Conservation (phyloP, 2,888 invertebrate genomes). For the Eristalis pertinax region DNA sequence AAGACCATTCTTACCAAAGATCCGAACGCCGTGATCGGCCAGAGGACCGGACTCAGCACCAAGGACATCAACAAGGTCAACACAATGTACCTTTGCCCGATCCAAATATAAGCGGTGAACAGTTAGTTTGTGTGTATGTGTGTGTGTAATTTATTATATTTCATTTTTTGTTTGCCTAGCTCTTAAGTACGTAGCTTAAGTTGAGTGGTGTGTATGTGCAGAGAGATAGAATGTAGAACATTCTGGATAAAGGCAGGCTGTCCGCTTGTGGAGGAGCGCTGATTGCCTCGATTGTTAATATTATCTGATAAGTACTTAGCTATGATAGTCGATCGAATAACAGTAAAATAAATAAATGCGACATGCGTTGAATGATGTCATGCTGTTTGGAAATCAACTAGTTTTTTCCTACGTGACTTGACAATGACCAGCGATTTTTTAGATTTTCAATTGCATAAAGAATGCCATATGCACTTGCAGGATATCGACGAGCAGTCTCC, state of each 20-base stretch:
- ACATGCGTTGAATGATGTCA: background rate
- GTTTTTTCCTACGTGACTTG: background rate
- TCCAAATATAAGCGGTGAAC: conserved; percentile 71
- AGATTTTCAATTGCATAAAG: too few relatives aligned
- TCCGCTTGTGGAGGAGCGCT: background rate
- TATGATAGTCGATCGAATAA: background rate
- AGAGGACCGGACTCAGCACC: conserved; percentile 76
- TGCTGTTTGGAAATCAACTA: background rate
- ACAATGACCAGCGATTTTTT: too few relatives aligned
- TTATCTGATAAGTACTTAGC: background rate
- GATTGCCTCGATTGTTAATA: background rate
- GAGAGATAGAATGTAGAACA: background rate
- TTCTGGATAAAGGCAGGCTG: background rate
- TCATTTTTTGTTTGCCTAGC: background rate
- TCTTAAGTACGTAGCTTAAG: background rate
- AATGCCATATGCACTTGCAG: too few relatives aligned
- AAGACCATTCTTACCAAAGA: conserved; percentile 85
- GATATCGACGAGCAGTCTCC: too few relatives aligned
- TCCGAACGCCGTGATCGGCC: conserved; percentile 77
- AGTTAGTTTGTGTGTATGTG: background rate
- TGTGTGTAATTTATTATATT: background rate
- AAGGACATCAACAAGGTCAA: conserved; percentile 75
- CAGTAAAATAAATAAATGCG: background rate
- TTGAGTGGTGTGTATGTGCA: too few relatives aligned
- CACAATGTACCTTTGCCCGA: conserved; percentile 79